Base-by-base conservation (phyloP, 1,140 invertebrate genomes). In the Asbolus verrucosus region DNA sequence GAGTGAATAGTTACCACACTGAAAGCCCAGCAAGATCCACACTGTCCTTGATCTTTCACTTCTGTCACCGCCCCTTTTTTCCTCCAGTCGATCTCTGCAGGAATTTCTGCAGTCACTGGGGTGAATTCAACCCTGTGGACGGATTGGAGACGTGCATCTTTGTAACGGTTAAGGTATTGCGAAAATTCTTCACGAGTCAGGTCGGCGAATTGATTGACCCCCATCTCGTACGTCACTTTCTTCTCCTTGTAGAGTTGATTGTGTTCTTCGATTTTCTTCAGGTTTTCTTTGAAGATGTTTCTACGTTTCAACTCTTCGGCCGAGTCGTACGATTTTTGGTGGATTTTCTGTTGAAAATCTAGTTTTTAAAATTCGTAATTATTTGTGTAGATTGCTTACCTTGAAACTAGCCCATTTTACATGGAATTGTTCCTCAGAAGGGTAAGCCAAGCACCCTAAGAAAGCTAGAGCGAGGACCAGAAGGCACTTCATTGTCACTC, bases 11-110 rank as follows among this genome's bases (percentile, higher is more conserved):
- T 86, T 78, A 91, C 88, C 5, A 89, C 81, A 61, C 92, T 92
- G 84, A 97, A 97, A 41, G 94, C 87, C 94, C 94, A 97, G 84
- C 94, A 96, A 8, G 92, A 94, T 67, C 95, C 95, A 83, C 95
- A 97, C 78, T 90, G 86, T 33, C 90, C 92, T 86, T 98, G 95
- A 85, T 97, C 90, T 83, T 97, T 97, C 16, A 98, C 86, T 0
- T 85, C 85, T 11, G 95, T 98, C 14, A 98, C 94, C 71, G 91
- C 92, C 24, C 94, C 94, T 69, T 91, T 83, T 43, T 85, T 77
- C 74, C 91, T 87, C 96, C 96, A 98, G 82, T 98, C 95, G 63
- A 96, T 89, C 8, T 81, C 69, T 9, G 83, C 81, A 9, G 94
- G 92, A 33, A 94, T 24, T 43, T 83, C 79, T 27, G 92, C 86